Percentiles rank a stretch among this genome's conserved stretches.
phyloP scores from a whole-genome alignment of 2,113 vertebrate species.

The Malaclemys terrapin region DNA sequence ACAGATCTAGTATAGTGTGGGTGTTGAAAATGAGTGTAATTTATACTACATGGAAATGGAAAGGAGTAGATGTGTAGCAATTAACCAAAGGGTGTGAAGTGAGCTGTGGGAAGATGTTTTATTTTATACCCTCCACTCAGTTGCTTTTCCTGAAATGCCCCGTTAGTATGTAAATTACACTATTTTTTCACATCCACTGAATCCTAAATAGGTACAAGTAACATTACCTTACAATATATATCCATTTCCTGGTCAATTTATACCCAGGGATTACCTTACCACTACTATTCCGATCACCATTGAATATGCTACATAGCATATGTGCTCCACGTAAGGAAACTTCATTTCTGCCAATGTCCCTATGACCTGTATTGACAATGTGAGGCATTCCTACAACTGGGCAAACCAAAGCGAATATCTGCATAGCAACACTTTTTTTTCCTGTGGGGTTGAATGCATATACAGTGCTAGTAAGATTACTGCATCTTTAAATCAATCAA shows the following conservation, averaged over 20 bases:
- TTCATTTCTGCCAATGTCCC: neutral
- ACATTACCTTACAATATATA: neutral
- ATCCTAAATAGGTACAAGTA: neutral
- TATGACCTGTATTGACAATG: neutral
- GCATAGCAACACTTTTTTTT: neutral
- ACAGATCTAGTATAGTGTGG: neutral
- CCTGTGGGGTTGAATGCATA: neutral
- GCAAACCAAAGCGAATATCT: neutral
- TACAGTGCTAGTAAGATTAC: neutral
- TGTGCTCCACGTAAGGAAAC: neutral
- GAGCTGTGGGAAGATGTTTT: neutral
- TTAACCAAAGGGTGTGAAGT: neutral
- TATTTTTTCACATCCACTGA: neutral
- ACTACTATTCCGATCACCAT: neutral
- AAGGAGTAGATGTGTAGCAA: neutral
- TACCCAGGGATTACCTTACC: neutral
- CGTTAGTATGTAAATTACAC: neutral
- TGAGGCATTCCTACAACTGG: neutral
- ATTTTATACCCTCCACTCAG: neutral
- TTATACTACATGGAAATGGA: neutral
- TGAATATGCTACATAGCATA: neutral
- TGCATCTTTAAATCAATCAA: neutral
- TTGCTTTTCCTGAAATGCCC: neutral
- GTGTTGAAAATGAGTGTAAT: conserved; percentile 3
- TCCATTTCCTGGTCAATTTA: neutral